A percentile compares a stretch with the other conserved stretches of the same genome.
phyloP scores from a whole-genome alignment of 2,113 vertebrate genomes.

The Hyaena hyaena region DNA sequence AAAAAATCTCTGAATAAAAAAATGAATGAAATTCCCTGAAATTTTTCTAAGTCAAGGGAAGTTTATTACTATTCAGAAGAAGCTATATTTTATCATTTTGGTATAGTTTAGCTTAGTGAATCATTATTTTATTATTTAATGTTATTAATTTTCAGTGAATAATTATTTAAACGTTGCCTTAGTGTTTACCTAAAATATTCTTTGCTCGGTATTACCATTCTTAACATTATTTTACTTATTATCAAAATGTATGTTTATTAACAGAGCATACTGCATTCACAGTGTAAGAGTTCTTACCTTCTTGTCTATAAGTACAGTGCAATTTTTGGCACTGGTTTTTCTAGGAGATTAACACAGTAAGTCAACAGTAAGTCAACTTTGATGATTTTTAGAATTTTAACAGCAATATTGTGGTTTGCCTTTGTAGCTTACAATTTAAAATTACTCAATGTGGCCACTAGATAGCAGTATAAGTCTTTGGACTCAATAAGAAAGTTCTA shows the following conservation, averaged over 20 bases:
- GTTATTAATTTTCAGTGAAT: neutral
- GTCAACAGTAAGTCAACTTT: neutral
- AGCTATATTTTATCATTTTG: neutral
- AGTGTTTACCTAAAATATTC: neutral
- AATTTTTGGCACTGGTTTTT: neutral
- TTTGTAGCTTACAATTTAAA: neutral
- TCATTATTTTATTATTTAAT: neutral
- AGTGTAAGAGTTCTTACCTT: neutral
- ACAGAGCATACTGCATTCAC: neutral
- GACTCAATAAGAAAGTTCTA: neutral
- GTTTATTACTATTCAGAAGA: neutral
- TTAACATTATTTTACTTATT: conserved; percentile 2
- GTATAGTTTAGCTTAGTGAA: neutral
- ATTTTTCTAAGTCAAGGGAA: neutral
- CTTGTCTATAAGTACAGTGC: neutral
- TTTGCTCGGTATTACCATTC: neutral
- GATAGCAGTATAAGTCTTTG: conserved; percentile 83
- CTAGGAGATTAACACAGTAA: neutral
- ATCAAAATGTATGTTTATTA: neutral
- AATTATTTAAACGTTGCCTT: neutral
- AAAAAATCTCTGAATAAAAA: neutral
- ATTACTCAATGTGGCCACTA: conserved; percentile 79
- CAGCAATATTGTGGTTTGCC: neutral
- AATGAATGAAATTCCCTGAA: neutral
- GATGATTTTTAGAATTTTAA: conserved; percentile 46